Percentiles rank a stretch among this genome's conserved stretches.
These are phyloP conservation scores for Macropodus opercularis DNA, from an alignment of 2,797 vertebrate genomes.

Conservation along the genomic window DNA sequence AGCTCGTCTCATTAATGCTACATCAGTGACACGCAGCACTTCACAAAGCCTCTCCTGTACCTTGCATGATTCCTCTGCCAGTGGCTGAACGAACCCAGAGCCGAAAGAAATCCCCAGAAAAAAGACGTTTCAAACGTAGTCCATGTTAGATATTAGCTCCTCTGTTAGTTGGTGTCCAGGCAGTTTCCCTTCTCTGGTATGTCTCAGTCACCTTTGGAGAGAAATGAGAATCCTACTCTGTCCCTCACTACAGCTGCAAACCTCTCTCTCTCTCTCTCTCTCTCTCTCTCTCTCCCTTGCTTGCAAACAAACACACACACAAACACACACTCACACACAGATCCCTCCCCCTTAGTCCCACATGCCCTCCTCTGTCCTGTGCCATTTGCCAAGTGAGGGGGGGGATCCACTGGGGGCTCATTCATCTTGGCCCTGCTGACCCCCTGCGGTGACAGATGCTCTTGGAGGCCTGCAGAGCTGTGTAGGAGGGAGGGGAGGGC, in stretches of 20 bases:
- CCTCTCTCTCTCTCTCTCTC: slow-evolving; percentile 66
- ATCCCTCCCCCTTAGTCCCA: slow-evolving; percentile 74
- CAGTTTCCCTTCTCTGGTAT: slow-evolving; percentile 55
- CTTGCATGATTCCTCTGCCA: slow-evolving; percentile 71
- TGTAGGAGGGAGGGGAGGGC: slow-evolving; percentile 75
- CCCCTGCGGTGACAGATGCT: slow-evolving; percentile 96
- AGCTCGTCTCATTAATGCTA: slow-evolving; percentile 73
- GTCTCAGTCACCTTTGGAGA: slow-evolving; percentile 75
- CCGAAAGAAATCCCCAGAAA: slow-evolving; percentile 55
- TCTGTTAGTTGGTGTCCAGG: slow-evolving; percentile 42
- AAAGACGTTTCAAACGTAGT: slow-evolving; percentile 46
- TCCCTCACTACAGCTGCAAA: slow-evolving; percentile 59
- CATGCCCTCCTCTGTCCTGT: slow-evolving; percentile 88
- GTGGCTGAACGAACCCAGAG: slow-evolving; percentile 50
- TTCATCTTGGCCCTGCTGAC: slow-evolving; percentile 92
- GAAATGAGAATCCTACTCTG: slow-evolving; percentile 84
- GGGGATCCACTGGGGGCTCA: slow-evolving; percentile 91
- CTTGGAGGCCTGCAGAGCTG: slow-evolving; percentile 85
- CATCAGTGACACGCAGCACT: slow-evolving; percentile 46
- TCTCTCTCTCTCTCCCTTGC: slow-evolving; percentile 67
- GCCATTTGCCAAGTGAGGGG: slow-evolving; percentile 95
- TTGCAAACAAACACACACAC: slow-evolving; percentile 67
- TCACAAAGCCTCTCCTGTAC: slow-evolving; percentile 63
- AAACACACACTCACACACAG: slow-evolving; percentile 43
- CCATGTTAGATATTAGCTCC: slow-evolving; percentile 65